Evolutionary conservation across 2,888 invertebrate genomes (phyloP).

Genomic region (Eupeodes latifasciatus): DNA sequence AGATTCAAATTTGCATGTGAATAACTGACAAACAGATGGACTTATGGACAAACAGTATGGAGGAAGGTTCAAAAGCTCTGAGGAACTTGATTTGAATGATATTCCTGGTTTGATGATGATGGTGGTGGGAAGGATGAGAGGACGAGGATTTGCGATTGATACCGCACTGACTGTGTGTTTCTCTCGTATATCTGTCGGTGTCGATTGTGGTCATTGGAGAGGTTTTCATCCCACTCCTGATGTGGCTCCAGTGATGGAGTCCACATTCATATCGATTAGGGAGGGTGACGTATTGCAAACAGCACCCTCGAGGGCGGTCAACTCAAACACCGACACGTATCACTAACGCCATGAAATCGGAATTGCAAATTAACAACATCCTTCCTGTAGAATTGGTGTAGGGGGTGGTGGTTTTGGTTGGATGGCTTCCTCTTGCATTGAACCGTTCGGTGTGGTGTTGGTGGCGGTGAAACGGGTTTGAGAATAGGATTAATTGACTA

Average conservation of each 20-base stretch:
- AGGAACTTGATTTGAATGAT: conserved; percentile 33
- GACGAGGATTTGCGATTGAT: conserved; percentile 70
- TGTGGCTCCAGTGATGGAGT: conserved; percentile 29
- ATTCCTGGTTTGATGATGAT: conserved; percentile 5
- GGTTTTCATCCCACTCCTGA: conserved; percentile 27
- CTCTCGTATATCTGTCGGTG: conserved; percentile 49
- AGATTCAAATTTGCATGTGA: conserved; percentile 75
- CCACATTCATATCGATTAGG: conserved; percentile 31
- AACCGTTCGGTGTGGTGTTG: no score
- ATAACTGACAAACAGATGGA: conserved; percentile 53
- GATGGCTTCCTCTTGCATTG: background rate
- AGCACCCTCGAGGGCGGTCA: conserved; percentile 45
- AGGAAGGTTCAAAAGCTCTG: background rate
- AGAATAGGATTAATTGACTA: conserved; percentile 67
- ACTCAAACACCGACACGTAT: conserved; percentile 51
- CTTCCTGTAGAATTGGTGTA: conserved; percentile 29
- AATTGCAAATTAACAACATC: conserved; percentile 82
- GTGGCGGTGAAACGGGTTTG: conserved; percentile 24
- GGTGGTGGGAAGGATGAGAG: background rate
- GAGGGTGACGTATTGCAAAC: conserved; percentile 45
- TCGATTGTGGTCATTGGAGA: conserved; percentile 67
- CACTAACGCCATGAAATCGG: conserved; percentile 79
- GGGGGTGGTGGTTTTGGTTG: background rate
- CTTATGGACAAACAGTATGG: background rate
- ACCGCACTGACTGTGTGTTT: conserved; percentile 54